phyloP scores from a whole-genome alignment of 2,113 vertebrate genomes.

The Pseudopodoces humilis region DNA sequence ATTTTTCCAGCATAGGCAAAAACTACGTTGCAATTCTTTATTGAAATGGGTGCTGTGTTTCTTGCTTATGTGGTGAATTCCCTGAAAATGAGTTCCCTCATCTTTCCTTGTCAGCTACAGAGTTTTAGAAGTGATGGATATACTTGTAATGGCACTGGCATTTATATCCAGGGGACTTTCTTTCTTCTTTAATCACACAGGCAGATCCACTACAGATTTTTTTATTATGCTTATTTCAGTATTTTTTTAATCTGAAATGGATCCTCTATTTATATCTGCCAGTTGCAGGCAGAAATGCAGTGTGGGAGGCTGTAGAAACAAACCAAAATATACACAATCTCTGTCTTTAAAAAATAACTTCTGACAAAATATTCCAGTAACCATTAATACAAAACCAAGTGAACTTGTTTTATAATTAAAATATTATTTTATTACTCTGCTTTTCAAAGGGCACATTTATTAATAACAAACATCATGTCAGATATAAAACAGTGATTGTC shows the following conservation, averaged over 20 bases:
- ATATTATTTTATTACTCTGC: background rate
- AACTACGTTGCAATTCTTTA: background rate
- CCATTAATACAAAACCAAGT: background rate
- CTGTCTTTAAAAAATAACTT: background rate
- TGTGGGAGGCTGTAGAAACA: background rate
- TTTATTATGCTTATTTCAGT: background rate
- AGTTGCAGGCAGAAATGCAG: background rate
- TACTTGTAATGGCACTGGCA: background rate
- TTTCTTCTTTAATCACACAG: background rate
- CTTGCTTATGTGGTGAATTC: background rate
- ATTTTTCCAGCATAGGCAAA: background rate
- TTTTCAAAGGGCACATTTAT: background rate
- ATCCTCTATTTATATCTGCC: background rate
- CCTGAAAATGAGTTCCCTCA: background rate
- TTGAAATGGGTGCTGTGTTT: background rate
- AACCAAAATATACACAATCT: background rate
- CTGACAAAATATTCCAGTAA: background rate
- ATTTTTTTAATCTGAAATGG: background rate
- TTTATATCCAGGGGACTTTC: constrained; percentile 5
- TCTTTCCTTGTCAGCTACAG: background rate
- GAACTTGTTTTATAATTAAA: background rate
- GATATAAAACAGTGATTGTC: background rate
- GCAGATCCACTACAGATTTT: background rate
- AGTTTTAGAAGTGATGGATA: background rate
- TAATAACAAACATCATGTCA: background rate